Base-by-base conservation (phyloP, 2,113 vertebrate genomes). In the Passer montanus region DNA sequence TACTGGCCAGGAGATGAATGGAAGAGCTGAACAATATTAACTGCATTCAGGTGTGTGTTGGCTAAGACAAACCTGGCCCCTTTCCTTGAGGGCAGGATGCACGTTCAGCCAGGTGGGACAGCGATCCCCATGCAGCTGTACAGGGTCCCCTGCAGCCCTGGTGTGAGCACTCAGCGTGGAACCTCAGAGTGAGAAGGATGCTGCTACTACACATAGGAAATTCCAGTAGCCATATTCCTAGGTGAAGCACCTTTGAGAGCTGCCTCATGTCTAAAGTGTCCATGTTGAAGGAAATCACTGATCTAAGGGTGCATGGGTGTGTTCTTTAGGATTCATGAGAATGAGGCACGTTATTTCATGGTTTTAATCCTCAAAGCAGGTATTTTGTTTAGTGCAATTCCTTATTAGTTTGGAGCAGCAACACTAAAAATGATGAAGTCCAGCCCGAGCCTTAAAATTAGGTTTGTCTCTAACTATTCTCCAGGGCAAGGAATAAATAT, bases 1-100 rank as follows among this genome's bases (percentile, higher is more conserved):
- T 63, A 62, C 18, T 19, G 11, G 44, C 52, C 67, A 26, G 72
- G 64, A 96, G 75, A 90, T 75, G 72, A 96, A 95, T 86, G 69
- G 68, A 84, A 64, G 66, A 64, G 73, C 76, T 84, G 83, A 94
- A 37, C 46, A 56, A 62, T 92, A 97, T 90, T 90, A 92, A 94
- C 73, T 82, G 90, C 77, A 27, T 81, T 93, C 94, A 97, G 91
- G 94, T 97, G 96, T 84, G 68, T 15, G 22, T 28, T 84, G 70
- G 47, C 83, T 74, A 49, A 86, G 55, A 66, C 13, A 63, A 84
- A 67, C 43, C n/a, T 1, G 20, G 58, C 75, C 64, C 56, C 56
- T 43, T 90, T 87, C 83, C 95, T 95, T 1, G 21, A 67, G 86
- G 94, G 95, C 89, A 95, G 80, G 0, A 2, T 33, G 50, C 2